Percentiles rank a stretch among this genome's conserved stretches.
Evolutionary conservation across 2,888 invertebrate species (phyloP).

Genomic region (Drosophila nr. fundita): DNA sequence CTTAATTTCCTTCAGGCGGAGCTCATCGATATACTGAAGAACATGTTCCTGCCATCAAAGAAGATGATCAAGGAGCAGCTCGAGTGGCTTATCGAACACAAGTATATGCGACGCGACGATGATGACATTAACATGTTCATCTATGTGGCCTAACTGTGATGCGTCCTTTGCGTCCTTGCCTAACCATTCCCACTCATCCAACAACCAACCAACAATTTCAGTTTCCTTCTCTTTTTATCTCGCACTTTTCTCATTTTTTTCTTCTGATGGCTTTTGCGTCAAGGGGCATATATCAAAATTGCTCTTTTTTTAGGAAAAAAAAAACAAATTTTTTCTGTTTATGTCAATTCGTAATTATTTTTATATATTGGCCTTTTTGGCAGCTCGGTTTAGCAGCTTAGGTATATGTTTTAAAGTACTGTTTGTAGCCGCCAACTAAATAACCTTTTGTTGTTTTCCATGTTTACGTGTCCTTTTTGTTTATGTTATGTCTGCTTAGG

Average conservation of each 20-base stretch:
- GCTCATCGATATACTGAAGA: constrained; percentile 98
- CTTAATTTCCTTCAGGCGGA: constrained; percentile 88
- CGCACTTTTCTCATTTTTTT: constrained; percentile 14
- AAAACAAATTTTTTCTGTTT: constrained; percentile 11
- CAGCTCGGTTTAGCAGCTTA: constrained; percentile 23
- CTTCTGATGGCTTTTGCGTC: constrained; percentile 33
- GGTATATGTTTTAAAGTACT: constrained; percentile 10
- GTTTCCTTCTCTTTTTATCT: constrained; percentile 20
- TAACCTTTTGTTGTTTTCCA: constrained; percentile 31
- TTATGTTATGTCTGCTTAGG: constrained; percentile 34
- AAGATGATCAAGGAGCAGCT: constrained; percentile 99
- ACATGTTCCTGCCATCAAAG: constrained; percentile 99
- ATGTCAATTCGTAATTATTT: constrained; percentile 24
- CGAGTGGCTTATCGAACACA: constrained; percentile 99
- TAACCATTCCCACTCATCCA: constrained; percentile 47
- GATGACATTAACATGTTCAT: constrained; percentile 99
- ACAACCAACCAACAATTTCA: constrained; percentile 6
- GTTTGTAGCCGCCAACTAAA: constrained; percentile 15
- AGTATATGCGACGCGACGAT: constrained; percentile 98
- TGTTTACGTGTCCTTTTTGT: constrained; percentile 30
- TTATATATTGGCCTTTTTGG: constrained; percentile 27
- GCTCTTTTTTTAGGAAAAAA: background rate
- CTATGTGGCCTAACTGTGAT: constrained; percentile 93
- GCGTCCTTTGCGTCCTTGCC: constrained; percentile 40
- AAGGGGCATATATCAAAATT: constrained; percentile 3